phyloP scores from a whole-genome alignment of 2,797 vertebrate species.

The Brachymystax lenok region DNA sequence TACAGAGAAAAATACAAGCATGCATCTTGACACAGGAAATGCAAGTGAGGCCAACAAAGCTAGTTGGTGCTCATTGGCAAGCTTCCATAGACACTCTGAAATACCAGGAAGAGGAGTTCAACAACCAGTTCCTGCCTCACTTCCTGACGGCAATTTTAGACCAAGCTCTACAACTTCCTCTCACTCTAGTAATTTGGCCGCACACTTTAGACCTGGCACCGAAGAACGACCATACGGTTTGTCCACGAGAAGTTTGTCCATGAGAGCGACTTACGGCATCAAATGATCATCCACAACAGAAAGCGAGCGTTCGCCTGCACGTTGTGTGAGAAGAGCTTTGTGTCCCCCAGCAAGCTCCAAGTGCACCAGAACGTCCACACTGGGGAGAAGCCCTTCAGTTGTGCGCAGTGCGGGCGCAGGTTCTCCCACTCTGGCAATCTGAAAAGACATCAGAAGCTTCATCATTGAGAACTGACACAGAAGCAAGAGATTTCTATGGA shows the following conservation, averaged over 20 bases:
- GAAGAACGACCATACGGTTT: slow-evolving; percentile 48
- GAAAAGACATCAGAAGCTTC: slow-evolving; percentile 63
- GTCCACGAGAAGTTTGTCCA: slow-evolving; percentile 60
- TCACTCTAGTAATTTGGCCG: neutral
- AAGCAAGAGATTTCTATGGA: neutral
- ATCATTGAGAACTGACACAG: slow-evolving; percentile 31
- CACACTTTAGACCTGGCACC: slow-evolving; percentile 30
- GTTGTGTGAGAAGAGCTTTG: slow-evolving; percentile 65
- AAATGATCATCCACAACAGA: slow-evolving; percentile 52
- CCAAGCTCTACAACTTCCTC: neutral
- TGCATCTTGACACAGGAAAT: neutral
- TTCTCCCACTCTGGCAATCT: slow-evolving; percentile 70
- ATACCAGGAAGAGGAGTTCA: neutral
- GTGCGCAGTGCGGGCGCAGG: slow-evolving; percentile 47
- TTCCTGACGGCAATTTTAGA: neutral
- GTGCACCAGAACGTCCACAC: slow-evolving; percentile 70
- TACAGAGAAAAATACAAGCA: neutral
- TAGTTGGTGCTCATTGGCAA: neutral
- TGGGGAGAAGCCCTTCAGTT: slow-evolving; percentile 62
- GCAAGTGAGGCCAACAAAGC: neutral
- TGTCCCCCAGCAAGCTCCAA: slow-evolving; percentile 64
- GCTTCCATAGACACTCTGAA: neutral
- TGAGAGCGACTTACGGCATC: slow-evolving; percentile 56
- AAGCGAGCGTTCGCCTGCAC: slow-evolving; percentile 52
- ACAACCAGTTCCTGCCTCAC: neutral